Evolutionary conservation across 2,888 invertebrate genomes (phyloP).

Genomic region (Drosophila melanosoma): DNA sequence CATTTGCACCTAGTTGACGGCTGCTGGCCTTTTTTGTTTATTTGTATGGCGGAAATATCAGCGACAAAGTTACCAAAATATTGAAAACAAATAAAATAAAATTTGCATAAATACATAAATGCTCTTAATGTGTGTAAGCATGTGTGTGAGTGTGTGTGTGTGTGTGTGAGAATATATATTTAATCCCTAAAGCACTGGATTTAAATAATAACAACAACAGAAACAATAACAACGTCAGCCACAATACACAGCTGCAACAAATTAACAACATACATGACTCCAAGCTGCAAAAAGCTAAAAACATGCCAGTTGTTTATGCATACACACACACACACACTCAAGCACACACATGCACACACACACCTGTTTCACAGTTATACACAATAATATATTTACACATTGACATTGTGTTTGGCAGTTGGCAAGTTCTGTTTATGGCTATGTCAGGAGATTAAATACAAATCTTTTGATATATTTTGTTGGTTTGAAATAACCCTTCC

Average conservation of each 20-base stretch:
- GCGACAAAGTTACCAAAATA: constrained; percentile 80
- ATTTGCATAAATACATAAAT: constrained; percentile 75
- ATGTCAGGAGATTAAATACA: constrained; percentile 73
- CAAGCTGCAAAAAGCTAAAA: constrained; percentile 76
- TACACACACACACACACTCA: constrained; percentile 24
- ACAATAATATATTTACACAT: constrained; percentile 7
- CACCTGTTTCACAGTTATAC: background rate
- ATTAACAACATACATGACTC: constrained; percentile 66
- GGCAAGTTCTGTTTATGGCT: constrained; percentile 52
- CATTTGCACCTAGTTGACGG: constrained; percentile 68
- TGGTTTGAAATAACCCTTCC: constrained; percentile 24
- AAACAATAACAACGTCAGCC: constrained; percentile 13
- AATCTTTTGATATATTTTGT: constrained; percentile 63
- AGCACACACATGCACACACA: constrained; percentile 17
- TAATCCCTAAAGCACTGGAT: constrained; percentile 76
- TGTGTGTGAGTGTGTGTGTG: constrained; percentile 19
- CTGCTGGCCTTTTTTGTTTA: constrained; percentile 67
- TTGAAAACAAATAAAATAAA: constrained; percentile 80
- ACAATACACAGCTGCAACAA: constrained; percentile 63
- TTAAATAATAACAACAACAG: constrained; percentile 59
- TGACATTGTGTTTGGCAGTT: constrained; percentile 30
- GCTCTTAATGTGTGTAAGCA: constrained; percentile 42
- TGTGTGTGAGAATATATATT: constrained; percentile 49
- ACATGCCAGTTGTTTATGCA: constrained; percentile 69
- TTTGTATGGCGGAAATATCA: constrained; percentile 78